Percentiles rank a stretch among this genome's conserved stretches.
Conservation (phyloP, 1,140 invertebrate genomes). For the Trialeurodes vaporariorum region DNA sequence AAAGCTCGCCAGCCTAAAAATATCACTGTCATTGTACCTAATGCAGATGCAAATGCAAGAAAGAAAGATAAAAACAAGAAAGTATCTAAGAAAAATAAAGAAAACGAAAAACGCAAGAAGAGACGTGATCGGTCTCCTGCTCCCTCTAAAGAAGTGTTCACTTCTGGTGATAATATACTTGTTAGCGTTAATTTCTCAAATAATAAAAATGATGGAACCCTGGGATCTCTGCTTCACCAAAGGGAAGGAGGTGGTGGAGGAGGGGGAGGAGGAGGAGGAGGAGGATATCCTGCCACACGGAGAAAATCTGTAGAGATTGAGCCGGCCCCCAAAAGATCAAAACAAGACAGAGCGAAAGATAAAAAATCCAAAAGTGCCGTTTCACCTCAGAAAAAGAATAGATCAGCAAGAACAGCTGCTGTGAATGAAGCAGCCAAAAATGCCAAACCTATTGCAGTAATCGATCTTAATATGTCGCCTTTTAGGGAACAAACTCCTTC, state of each 20-base stretch:
- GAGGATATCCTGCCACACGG: slow-evolving; percentile 7
- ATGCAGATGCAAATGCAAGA: slow-evolving; percentile 26
- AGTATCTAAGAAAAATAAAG: not conserved
- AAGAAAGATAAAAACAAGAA: not conserved
- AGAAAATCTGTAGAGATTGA: slow-evolving; percentile 32
- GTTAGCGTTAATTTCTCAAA: slow-evolving; percentile 71
- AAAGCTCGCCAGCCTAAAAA: slow-evolving; percentile 10
- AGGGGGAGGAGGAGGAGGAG: not conserved
- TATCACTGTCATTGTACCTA: slow-evolving; percentile 17
- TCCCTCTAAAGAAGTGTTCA: slow-evolving; percentile 79
- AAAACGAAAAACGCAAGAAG: slow-evolving; percentile 3
- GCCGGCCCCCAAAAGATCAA: slow-evolving; percentile 31
- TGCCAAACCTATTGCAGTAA: slow-evolving; percentile 63
- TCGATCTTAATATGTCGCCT: slow-evolving; percentile 71
- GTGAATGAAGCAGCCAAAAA: slow-evolving; percentile 21
- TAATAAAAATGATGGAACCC: not conserved
- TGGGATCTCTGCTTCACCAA: slow-evolving; percentile 11
- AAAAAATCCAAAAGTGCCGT: slow-evolving; percentile 33
- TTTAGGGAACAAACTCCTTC: slow-evolving; percentile 66
- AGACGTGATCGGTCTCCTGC: slow-evolving; percentile 13
- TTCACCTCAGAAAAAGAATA: slow-evolving; percentile 14
- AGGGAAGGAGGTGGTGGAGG: not conserved
- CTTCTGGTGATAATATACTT: slow-evolving; percentile 80
- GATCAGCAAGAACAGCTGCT: slow-evolving; percentile 11
- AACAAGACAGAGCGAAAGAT: slow-evolving; percentile 39